A percentile compares a stretch with the other conserved stretches of the same genome.
Conservation (phyloP, 2,888 invertebrate genomes). For the Epistrophe grossulariae region DNA sequence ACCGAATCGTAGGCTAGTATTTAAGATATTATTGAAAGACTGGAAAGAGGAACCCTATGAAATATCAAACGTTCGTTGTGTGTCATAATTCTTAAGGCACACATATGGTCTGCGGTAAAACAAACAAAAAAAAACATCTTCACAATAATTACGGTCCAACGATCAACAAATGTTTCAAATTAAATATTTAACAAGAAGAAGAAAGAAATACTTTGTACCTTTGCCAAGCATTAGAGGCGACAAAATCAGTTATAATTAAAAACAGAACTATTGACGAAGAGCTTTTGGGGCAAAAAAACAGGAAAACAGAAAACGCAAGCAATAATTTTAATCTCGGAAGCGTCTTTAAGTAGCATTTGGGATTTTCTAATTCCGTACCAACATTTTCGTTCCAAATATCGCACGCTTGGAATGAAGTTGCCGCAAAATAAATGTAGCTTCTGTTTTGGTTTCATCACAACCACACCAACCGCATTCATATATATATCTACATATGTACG, state of each 20-base stretch:
- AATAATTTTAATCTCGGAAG: not conserved
- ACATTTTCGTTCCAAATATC: conserved; percentile 13
- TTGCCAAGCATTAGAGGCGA: conserved; percentile 55
- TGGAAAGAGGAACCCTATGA: conserved; percentile 16
- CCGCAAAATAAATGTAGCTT: conserved; percentile 12
- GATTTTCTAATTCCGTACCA: not conserved
- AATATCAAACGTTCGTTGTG: not conserved
- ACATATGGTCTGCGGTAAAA: not conserved
- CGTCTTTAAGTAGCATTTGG: not conserved
- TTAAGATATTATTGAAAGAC: not conserved
- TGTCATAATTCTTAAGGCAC: not conserved
- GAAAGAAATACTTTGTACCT: conserved; percentile 62
- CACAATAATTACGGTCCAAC: conserved; percentile 31
- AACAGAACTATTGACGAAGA: conserved; percentile 50
- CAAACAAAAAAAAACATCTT: not conserved
- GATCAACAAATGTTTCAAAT: conserved; percentile 65
- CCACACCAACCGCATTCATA: not conserved
- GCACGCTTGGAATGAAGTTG: conserved; percentile 19
- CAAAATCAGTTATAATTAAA: conserved; percentile 70
- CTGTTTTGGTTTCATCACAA: conserved; percentile 22
- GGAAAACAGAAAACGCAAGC: not conserved
- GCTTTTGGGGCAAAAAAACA: conserved; percentile 43
- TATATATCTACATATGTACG: not conserved
- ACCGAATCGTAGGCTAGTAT: conserved; percentile 37
- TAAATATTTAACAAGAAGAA: conserved; percentile 43